phyloP scores from a whole-genome alignment of 2,797 vertebrate genomes.

The Triplophysa yarkandensis region DNA sequence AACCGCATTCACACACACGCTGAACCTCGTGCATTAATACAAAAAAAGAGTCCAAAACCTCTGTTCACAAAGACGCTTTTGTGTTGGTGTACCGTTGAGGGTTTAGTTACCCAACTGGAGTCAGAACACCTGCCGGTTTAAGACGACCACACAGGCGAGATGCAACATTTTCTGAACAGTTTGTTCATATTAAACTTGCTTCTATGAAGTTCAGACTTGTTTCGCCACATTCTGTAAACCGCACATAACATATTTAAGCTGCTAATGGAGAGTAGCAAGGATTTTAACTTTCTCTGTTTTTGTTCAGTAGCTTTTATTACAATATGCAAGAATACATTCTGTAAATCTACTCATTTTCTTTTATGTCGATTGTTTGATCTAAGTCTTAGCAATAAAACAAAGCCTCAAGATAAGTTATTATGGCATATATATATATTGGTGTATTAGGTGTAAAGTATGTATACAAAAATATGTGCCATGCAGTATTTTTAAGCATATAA shows the following conservation, averaged over 20 bases:
- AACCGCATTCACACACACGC: constrained; percentile 17
- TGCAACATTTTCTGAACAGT: background rate
- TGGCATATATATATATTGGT: too few relatives aligned
- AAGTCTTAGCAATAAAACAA: too few relatives aligned
- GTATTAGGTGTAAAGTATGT: too few relatives aligned
- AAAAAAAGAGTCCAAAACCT: background rate
- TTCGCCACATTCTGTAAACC: background rate
- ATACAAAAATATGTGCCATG: too few relatives aligned
- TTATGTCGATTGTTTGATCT: too few relatives aligned
- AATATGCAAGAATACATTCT: too few relatives aligned
- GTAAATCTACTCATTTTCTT: too few relatives aligned
- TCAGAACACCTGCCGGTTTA: constrained; percentile 44
- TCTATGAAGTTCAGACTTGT: background rate
- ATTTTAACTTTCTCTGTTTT: too few relatives aligned
- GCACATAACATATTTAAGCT: background rate
- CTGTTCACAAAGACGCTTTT: constrained; percentile 45
- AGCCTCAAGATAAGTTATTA: too few relatives aligned
- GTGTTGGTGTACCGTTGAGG: constrained; percentile 25
- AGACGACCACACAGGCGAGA: constrained; percentile 17
- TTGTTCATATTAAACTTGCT: background rate
- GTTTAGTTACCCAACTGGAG: constrained; percentile 36
- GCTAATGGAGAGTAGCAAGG: background rate
- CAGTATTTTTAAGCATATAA: too few relatives aligned
- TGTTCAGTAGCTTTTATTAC: background rate
- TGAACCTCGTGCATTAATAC: constrained; percentile 28